phyloP scores from a whole-genome alignment of 2,888 invertebrate species.

The Pandemis heparana region DNA sequence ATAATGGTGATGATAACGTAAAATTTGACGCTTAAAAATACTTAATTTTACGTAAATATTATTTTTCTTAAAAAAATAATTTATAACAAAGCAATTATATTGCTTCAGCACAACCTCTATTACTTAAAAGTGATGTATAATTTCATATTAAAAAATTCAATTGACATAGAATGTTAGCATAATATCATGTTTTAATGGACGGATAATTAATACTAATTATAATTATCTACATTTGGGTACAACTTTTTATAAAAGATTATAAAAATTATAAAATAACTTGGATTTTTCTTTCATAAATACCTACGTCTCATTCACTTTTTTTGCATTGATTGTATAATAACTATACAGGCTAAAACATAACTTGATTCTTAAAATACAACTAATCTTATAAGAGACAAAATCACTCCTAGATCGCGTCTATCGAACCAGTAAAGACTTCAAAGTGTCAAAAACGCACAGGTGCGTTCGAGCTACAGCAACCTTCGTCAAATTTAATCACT shows the following conservation, averaged over 20 bases:
- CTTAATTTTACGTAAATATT: conserved; percentile 49
- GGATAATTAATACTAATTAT: conserved; percentile 51
- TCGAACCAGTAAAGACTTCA: neutral
- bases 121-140: conserved; percentile 54
- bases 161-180: conserved; percentile 52
- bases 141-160: conserved; percentile 52
- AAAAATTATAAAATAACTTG: conserved; percentile 41
- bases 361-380: neutral
- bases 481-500: no score
- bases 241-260: conserved; percentile 51
- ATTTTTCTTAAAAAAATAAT: conserved; percentile 46
- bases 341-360: neutral
- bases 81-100: conserved; percentile 73
- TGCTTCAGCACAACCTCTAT: conserved; percentile 76
- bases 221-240: conserved; percentile 79
- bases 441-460: neutral
- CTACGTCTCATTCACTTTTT: neutral
- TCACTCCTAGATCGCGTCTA: neutral
- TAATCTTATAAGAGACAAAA: neutral
- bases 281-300: conserved; percentile 43
- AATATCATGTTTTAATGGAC: conserved; percentile 60
- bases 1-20: conserved; percentile 25
- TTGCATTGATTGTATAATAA: conserved; percentile 8
- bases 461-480: no score
- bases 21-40: conserved; percentile 32